phyloP scores from a whole-genome alignment of 1,140 invertebrate genomes.

The Habropoda laboriosa region DNA sequence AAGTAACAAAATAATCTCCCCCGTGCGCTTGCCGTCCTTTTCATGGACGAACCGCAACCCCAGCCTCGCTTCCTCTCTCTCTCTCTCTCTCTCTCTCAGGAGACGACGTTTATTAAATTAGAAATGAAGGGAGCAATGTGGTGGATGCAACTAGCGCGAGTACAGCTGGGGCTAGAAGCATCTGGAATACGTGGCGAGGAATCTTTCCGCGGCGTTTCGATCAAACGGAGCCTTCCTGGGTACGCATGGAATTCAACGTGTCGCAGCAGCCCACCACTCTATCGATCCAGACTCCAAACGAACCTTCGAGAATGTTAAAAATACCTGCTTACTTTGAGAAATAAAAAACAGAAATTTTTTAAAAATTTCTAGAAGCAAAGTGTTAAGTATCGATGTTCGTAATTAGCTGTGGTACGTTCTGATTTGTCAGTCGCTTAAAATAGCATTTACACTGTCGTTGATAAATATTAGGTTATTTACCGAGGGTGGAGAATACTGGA shows the following conservation, averaged over 20 bases:
- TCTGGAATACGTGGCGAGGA: constrained; percentile 50
- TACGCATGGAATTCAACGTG: background rate
- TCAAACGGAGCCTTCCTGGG: background rate
- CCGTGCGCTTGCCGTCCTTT: background rate
- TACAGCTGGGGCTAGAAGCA: constrained; percentile 37
- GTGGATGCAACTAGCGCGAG: constrained; percentile 32
- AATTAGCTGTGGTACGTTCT: too few species aligned
- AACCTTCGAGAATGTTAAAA: background rate
- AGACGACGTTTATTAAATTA: constrained; percentile 65
- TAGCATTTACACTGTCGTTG: too few species aligned
- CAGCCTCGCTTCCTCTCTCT: constrained; percentile 17
- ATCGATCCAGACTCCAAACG: background rate
- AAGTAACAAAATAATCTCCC: constrained; percentile 18
- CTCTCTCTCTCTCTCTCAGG: constrained; percentile 31
- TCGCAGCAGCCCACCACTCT: background rate
- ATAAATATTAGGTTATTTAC: too few species aligned
- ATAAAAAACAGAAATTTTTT: background rate
- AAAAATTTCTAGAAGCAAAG: too few species aligned
- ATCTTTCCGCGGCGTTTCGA: constrained; percentile 20
- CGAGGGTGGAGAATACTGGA: too few species aligned
- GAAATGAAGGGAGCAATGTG: constrained; percentile 41
- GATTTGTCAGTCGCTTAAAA: too few species aligned
- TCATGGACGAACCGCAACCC: constrained; percentile 41
- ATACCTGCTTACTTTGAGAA: background rate
- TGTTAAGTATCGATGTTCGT: too few species aligned